A percentile compares a stretch with the other conserved stretches of the same genome.
phyloP scores from a whole-genome alignment of 1,140 invertebrate species.

The Archegozetes longisetosus region DNA sequence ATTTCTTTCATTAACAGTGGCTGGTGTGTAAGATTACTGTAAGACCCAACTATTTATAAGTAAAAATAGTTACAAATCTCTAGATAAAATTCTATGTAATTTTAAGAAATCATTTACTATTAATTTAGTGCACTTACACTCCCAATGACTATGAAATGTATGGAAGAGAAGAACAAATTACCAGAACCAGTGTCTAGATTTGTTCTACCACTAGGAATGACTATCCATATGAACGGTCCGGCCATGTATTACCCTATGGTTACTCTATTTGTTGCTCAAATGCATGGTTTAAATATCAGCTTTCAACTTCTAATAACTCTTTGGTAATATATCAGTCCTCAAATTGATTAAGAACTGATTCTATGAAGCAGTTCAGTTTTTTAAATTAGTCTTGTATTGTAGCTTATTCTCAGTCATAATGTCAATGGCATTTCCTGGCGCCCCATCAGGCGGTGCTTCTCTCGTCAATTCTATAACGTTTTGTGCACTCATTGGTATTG shows the following conservation, averaged over 20 bases:
- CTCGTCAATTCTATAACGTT: constrained; percentile 15
- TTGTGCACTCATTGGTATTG: constrained; percentile 15
- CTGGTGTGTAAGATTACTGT: too few species aligned
- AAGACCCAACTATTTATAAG: too few species aligned
- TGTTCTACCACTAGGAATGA: constrained; percentile 77
- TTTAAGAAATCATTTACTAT: too few species aligned
- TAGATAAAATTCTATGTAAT: too few species aligned
- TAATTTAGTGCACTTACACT: neutral
- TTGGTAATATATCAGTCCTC: neutral
- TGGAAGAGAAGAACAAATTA: constrained; percentile 75
- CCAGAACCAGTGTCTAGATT: constrained; percentile 77
- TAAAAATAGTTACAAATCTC: too few species aligned
- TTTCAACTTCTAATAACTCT: constrained; percentile 62
- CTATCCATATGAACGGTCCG: constrained; percentile 87
- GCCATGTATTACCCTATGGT: constrained; percentile 74
- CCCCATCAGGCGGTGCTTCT: constrained; percentile 3
- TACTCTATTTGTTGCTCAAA: constrained; percentile 78
- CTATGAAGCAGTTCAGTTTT: too few species aligned
- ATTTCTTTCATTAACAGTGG: too few species aligned
- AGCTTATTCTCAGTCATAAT: constrained; percentile 1
- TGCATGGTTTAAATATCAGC: constrained; percentile 59
- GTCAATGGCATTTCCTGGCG: constrained; percentile 7
- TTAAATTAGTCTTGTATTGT: too few species aligned
- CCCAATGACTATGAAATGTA: constrained; percentile 36
- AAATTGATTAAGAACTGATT: neutral